Evolutionary conservation across 2,113 vertebrate species (phyloP), one percentile per base, ranked within the genome.

Genomic region (Indri indri): DNA sequence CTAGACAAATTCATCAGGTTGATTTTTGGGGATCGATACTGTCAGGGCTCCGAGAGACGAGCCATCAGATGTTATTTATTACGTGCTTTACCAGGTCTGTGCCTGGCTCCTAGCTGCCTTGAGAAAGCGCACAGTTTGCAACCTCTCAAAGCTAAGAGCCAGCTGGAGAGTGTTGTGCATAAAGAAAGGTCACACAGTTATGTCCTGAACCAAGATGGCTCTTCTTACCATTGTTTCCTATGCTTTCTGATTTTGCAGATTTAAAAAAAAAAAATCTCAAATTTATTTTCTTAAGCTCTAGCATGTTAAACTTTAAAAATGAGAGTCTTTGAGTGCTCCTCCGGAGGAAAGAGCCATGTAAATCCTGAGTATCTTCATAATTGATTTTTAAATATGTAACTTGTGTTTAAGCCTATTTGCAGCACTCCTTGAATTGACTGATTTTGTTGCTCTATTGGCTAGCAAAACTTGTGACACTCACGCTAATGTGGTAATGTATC

Each of bases 31-130:
- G 84, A 94, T 93, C 73, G 0, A 95, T 96, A 87, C 68, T 77
- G 91, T 68, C 70, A 61, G 86, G 73, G 52, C 65, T 88, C 68
- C 34, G 45, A 76, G 93, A 96, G 86, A 91, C 3, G 0, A 63
- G 81, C 88, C 94, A 66, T 91, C 88, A 47, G 54, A 37, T 91
- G 57, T 97, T 93, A 96, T 93, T 97, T 96, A 96, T 97, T 85
- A 40, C 0, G 0, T 57, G 40, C 63, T 45, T 83, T 61, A 14
- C 83, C 52, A 16, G 70, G 77, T 66, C 90, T 37, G 23, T 57
- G 76, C 76, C 37, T 76, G 59, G 81, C 88, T 92, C 11, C 59
- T 68, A 8, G 66, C 50, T 76, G 63, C 65, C 84, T 4, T 52
- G 59, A 96, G 91, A 65, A 82, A 89, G 65, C 76, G 68, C 16